Percentiles rank a stretch among this genome's conserved stretches.
Conservation (phyloP, 2,113 vertebrate species). For the Bos javanicus region DNA sequence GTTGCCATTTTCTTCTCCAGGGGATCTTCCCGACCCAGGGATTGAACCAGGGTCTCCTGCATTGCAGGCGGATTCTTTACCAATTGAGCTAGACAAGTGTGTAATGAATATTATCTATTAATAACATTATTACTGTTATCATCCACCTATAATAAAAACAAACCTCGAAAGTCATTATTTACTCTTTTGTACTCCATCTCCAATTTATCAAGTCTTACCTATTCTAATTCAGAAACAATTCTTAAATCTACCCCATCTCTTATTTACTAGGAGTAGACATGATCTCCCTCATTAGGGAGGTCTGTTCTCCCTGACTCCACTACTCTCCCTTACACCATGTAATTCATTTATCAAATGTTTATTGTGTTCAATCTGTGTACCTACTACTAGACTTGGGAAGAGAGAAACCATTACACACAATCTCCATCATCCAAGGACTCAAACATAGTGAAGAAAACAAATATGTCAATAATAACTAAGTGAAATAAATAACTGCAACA, state of each 20-base stretch:
- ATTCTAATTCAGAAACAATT: conserved; percentile 23
- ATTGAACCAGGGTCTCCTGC: neutral
- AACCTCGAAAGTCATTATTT: neutral
- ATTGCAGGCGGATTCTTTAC: neutral
- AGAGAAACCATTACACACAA: neutral
- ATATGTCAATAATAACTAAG: neutral
- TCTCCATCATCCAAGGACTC: neutral
- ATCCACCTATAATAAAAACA: neutral
- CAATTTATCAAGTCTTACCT: neutral
- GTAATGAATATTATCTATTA: neutral
- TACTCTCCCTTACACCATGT: neutral
- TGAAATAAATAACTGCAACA: neutral
- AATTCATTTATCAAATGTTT: neutral
- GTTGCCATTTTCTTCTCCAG: neutral
- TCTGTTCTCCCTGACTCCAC: neutral
- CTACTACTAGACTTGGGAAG: neutral
- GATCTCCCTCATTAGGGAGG: neutral
- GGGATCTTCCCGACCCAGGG: neutral
- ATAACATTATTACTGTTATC: neutral
- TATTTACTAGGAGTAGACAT: neutral
- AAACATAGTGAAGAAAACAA: neutral
- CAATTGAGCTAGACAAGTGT: neutral
- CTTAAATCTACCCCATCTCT: neutral
- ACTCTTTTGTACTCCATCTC: neutral
- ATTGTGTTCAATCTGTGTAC: neutral